Conservation (phyloP, 2,797 vertebrate genomes). For the Malacoctenus gilli region DNA sequence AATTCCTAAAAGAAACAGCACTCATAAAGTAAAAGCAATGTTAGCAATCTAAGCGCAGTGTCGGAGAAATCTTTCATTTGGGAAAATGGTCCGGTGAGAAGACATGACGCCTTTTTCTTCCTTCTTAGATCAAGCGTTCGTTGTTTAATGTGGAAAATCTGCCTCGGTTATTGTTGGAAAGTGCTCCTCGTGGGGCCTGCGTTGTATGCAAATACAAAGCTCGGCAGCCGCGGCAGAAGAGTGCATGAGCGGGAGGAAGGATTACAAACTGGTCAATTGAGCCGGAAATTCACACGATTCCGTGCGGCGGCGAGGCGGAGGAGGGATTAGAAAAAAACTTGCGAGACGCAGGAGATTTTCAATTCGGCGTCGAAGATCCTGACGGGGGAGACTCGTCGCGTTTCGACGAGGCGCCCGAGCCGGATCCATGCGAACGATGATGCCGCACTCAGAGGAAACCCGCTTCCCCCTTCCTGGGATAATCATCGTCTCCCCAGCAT, state of each 20-base stretch:
- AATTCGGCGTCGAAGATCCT: constrained; percentile 20
- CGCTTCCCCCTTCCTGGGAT: constrained; percentile 1
- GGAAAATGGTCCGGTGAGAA: no score
- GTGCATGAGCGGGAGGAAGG: background rate
- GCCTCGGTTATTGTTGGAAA: background rate
- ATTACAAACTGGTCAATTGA: background rate
- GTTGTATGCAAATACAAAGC: background rate
- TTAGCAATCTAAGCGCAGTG: no score
- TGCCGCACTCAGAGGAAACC: constrained; percentile 1
- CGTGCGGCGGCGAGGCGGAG: background rate
- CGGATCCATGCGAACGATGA: no score
- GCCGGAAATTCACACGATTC: constrained; percentile 1
- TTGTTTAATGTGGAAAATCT: background rate
- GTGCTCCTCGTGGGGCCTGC: background rate
- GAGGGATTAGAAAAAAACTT: constrained; percentile 7
- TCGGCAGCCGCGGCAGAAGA: background rate
- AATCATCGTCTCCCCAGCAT: constrained; percentile 32
- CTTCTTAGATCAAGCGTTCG: background rate
- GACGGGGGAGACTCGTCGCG: constrained; percentile 6
- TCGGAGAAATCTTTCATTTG: no score
- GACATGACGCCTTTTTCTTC: background rate
- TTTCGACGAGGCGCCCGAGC: no score
- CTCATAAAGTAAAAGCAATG: no score
- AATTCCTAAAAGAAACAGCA: no score
- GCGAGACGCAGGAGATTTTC: constrained; percentile 8